Conservation (phyloP, 2,113 vertebrate genomes). For the Tupaia chinensis region DNA sequence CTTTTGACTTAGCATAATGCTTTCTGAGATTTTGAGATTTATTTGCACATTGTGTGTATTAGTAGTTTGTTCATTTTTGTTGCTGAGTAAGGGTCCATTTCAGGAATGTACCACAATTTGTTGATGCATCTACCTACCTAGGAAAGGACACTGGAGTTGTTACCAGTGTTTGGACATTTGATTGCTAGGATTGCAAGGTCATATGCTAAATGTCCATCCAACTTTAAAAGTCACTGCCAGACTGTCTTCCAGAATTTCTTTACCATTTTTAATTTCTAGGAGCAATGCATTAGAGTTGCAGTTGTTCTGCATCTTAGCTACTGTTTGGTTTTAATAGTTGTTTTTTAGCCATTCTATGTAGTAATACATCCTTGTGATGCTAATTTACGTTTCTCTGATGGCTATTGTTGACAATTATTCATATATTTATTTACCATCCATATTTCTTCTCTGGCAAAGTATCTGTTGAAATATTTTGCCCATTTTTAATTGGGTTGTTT, state of each 20-base stretch:
- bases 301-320: not conserved
- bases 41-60: not conserved
- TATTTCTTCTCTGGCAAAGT: not conserved
- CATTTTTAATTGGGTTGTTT: slow-evolving; percentile 8
- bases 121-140: not conserved
- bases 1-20: not conserved
- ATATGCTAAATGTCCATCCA: not conserved
- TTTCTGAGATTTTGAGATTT: not conserved
- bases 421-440: not conserved
- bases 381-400: not conserved
- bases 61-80: not conserved
- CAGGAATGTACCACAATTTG: not conserved
- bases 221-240: not conserved
- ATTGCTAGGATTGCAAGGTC: not conserved
- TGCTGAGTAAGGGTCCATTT: not conserved
- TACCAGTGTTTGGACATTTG: not conserved
- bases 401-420: not conserved
- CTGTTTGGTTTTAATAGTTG: not conserved
- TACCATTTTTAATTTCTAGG: not conserved
- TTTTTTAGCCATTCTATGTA: not conserved
- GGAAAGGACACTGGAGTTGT: not conserved
- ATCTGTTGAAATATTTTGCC: not conserved
- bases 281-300: not conserved
- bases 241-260: not conserved
- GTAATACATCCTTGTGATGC: not conserved